These are phyloP conservation scores for Drosophila kanekoi DNA, from an alignment of 2,888 invertebrate genomes.

Conservation along the genomic window DNA sequence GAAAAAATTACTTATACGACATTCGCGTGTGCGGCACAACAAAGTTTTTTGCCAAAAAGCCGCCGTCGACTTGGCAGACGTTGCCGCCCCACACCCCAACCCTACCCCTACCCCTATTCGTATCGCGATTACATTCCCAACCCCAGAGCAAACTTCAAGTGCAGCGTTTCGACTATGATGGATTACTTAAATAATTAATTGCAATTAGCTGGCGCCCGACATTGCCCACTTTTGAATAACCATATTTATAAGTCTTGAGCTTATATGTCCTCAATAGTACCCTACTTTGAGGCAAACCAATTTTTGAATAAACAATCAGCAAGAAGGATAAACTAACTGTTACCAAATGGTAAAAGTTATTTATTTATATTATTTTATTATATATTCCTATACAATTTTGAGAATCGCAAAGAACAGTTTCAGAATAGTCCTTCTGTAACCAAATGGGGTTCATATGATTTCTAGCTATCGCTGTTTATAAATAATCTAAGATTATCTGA, in stretches of 20 bases:
- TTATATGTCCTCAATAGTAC: conserved; percentile 25
- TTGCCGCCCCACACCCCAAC: conserved; percentile 28
- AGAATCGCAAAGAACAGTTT: no score
- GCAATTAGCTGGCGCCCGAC: conserved; percentile 67
- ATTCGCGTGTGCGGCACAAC: conserved; percentile 66
- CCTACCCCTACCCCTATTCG: conserved; percentile 4
- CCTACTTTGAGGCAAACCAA: conserved; percentile 11
- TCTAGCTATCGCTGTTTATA: background rate
- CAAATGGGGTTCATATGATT: no score
- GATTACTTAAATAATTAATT: conserved; percentile 77
- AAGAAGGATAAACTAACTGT: no score
- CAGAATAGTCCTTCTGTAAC: no score
- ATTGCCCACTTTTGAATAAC: conserved; percentile 29
- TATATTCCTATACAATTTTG: background rate
- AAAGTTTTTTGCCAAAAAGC: conserved; percentile 64
- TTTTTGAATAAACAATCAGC: background rate
- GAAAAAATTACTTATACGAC: conserved; percentile 69
- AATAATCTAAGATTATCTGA: no score
- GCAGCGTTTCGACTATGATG: conserved; percentile 62
- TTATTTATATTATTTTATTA: no score
- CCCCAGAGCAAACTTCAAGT: conserved; percentile 34
- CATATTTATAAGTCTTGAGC: conserved; percentile 32
- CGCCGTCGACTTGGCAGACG: conserved; percentile 46
- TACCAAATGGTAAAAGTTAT: background rate
- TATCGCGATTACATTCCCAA: conserved; percentile 11